A percentile compares a stretch with the other conserved stretches of the same genome.
phyloP scores from a whole-genome alignment of 2,888 invertebrate genomes.

The Achlya flavicornis region DNA sequence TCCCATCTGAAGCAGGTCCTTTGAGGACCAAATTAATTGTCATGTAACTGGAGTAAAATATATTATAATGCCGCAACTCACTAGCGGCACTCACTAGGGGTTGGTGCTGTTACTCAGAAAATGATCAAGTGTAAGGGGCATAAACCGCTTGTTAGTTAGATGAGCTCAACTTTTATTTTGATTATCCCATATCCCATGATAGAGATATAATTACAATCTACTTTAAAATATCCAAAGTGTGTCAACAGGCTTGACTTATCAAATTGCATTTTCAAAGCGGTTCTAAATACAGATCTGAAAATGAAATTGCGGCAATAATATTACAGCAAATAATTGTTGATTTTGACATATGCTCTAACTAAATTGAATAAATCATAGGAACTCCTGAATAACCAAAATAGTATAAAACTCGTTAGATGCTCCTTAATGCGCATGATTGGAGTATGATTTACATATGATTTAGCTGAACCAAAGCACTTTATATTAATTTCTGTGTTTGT shows the following conservation, averaged over 20 bases:
- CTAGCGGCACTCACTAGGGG: not conserved
- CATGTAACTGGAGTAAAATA: not conserved
- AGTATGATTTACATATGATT: too few species aligned
- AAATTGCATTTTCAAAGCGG: too few species aligned
- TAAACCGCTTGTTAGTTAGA: slow-evolving; percentile 1
- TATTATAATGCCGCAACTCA: not conserved
- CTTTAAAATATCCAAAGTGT: too few species aligned
- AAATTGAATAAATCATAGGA: too few species aligned
- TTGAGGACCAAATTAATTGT: not conserved
- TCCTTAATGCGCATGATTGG: too few species aligned
- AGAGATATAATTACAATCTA: not conserved
- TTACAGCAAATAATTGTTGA: too few species aligned
- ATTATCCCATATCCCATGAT: not conserved
- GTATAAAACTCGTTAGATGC: too few species aligned
- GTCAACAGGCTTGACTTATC: too few species aligned
- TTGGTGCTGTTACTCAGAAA: not conserved
- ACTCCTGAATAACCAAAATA: too few species aligned
- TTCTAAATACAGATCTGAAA: too few species aligned
- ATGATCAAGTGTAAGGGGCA: not conserved
- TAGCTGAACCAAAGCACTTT: not conserved
- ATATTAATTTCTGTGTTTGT: not conserved
- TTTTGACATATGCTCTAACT: too few species aligned
- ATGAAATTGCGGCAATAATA: too few species aligned
- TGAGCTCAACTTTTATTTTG: not conserved
- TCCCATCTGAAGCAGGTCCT: not conserved